A percentile compares a stretch with the other conserved stretches of the same genome.
phyloP scores from a whole-genome alignment of 1,140 invertebrate species.

The Rhagoletis pomonella region DNA sequence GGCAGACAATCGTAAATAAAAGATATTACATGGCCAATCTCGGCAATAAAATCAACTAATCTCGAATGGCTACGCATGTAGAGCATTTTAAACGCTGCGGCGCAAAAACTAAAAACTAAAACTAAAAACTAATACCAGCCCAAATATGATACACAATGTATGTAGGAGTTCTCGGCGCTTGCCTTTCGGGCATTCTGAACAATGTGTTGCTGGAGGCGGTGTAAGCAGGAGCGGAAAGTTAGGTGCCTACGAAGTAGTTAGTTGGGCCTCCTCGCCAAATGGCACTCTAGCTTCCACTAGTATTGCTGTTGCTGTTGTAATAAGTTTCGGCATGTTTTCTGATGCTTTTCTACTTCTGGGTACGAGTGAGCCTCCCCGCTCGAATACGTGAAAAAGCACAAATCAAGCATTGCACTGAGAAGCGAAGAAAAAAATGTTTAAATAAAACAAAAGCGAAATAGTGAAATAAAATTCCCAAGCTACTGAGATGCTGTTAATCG shows the following conservation, averaged over 20 bases:
- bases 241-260: background rate
- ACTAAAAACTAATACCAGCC: too few species aligned
- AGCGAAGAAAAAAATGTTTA: background rate
- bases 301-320: background rate
- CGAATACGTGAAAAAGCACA: background rate
- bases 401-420: background rate
- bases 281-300: background rate
- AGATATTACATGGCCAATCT: conserved; percentile 70
- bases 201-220: background rate
- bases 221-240: background rate
- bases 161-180: background rate
- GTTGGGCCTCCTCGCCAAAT: background rate
- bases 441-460: background rate
- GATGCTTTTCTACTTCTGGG: background rate
- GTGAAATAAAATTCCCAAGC: conserved; percentile 32
- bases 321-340: background rate
- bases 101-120: too few species aligned
- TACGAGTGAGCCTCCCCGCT: background rate
- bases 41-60: conserved; percentile 72
- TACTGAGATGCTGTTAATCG: background rate
- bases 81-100: conserved; percentile 2
- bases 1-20: conserved; percentile 72
- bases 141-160: background rate
- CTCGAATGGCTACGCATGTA: conserved; percentile 59
- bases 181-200: background rate